A percentile compares a stretch with the other conserved stretches of the same genome.
Evolutionary conservation across 2,888 invertebrate genomes (phyloP).

Genomic region (Epsilonema sp.): DNA sequence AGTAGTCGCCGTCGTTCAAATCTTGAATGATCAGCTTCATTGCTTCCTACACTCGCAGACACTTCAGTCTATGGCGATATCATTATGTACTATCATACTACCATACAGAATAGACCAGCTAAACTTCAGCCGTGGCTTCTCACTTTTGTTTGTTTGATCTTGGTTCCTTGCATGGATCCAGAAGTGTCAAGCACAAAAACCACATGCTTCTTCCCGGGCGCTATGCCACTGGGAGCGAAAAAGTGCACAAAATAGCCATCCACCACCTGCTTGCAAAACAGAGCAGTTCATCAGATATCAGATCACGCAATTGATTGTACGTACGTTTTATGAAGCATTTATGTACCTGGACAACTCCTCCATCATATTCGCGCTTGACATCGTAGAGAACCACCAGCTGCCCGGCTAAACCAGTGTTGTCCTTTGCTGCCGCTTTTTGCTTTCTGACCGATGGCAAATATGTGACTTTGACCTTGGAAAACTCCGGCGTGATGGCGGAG

Average conservation of each 20-base stretch:
- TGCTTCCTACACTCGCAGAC: slow-evolving; percentile 35
- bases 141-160: slow-evolving; percentile 41
- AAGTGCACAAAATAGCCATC: slow-evolving; percentile 53
- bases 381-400: slow-evolving; percentile 50
- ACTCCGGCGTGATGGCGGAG: too few species aligned
- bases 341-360: slow-evolving; percentile 34
- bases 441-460: neutral
- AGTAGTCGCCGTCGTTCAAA: slow-evolving; percentile 43
- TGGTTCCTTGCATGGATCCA: slow-evolving; percentile 49
- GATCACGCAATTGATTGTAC: neutral
- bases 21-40: slow-evolving; percentile 47
- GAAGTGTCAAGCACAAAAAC: slow-evolving; percentile 53
- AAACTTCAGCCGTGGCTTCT: neutral
- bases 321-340: too few species aligned
- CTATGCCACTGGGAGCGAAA: slow-evolving; percentile 44
- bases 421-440: neutral
- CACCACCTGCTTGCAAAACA: slow-evolving; percentile 12
- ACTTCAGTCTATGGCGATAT: neutral
- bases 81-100: too few species aligned
- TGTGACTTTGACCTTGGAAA: neutral
- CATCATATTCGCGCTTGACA: slow-evolving; percentile 40
- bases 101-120: too few species aligned
- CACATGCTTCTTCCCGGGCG: slow-evolving; percentile 39
- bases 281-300: too few species aligned
- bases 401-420: slow-evolving; percentile 38